Conservation (phyloP, 2,888 invertebrate species). For the Diarsia mendica region DNA sequence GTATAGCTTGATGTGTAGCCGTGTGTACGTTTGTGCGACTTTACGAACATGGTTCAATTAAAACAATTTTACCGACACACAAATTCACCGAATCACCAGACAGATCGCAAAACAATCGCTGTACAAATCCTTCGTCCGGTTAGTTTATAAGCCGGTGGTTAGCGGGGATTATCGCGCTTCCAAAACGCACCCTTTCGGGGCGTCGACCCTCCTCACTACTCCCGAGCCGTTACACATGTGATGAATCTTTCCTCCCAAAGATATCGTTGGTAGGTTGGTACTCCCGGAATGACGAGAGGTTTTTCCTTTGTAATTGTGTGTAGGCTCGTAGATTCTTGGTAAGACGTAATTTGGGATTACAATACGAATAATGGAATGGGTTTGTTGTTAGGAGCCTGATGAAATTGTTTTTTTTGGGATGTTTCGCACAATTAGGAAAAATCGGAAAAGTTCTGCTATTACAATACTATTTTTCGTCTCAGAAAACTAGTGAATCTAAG, state of each 20-base stretch:
- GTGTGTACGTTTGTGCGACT: background rate
- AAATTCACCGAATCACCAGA: conserved; percentile 38
- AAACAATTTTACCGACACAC: conserved; percentile 1
- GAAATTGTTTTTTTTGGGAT: conserved; percentile 18
- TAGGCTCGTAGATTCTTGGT: conserved; percentile 20
- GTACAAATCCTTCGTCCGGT: conserved; percentile 45
- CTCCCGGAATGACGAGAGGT: conserved; percentile 30
- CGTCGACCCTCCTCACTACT: conserved; percentile 66
- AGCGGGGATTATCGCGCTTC: conserved; percentile 67
- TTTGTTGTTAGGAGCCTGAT: conserved; percentile 14
- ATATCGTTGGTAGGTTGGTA: conserved; percentile 32
- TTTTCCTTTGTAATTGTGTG: conserved; percentile 35
- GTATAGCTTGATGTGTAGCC: too few relatives aligned
- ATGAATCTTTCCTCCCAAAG: conserved; percentile 59
- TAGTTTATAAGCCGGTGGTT: conserved; percentile 65
- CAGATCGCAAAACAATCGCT: conserved; percentile 49
- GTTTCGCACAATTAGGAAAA: background rate
- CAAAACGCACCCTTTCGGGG: conserved; percentile 67
- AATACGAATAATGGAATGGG: conserved; percentile 29
- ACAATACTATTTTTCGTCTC: background rate
- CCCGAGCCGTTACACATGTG: conserved; percentile 58
- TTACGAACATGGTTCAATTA: background rate
- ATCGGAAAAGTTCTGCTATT: background rate
- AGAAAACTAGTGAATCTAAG: background rate
- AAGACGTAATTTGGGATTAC: conserved; percentile 44